Percentiles rank a stretch among this genome's conserved stretches.
Conservation (phyloP, 1,140 invertebrate genomes). For the Caenorhabditis brenneri region DNA sequence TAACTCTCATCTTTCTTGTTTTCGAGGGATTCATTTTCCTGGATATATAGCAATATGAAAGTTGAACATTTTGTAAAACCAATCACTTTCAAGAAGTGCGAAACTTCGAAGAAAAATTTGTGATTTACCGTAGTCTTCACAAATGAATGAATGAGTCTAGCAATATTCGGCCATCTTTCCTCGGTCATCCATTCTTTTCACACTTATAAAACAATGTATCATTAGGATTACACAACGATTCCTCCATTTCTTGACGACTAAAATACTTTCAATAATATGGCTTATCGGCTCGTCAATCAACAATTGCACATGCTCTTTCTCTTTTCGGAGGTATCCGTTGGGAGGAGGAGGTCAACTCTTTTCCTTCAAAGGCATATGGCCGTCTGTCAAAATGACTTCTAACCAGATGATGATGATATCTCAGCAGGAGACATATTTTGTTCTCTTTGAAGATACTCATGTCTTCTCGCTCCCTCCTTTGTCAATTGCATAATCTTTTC, state of each 20-base stretch:
- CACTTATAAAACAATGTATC: neutral
- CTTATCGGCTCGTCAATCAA: conserved; percentile 38
- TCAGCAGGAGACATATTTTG: conserved; percentile 41
- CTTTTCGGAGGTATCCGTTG: conserved; percentile 27
- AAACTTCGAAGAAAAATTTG: no score
- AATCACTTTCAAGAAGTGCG: no score
- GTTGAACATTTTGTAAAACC: no score
- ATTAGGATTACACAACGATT: conserved; percentile 17
- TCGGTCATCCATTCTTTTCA: neutral
- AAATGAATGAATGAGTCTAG: no score
- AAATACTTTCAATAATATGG: neutral
- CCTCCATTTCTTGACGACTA: neutral
- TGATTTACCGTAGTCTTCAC: no score
- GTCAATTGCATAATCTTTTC: conserved; percentile 42
- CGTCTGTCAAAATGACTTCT: conserved; percentile 16
- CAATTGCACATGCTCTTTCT: neutral
- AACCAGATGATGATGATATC: conserved; percentile 37
- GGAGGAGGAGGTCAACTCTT: conserved; percentile 26
- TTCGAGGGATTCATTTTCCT: no score
- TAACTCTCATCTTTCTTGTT: no score
- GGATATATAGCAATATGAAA: no score
- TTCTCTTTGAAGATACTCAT: conserved; percentile 39
- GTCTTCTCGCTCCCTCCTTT: neutral
- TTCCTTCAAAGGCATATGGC: conserved; percentile 10
- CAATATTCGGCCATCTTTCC: no score